Evolutionary conservation across 35 echinoderm and acorn worm species (phyloP).

Genomic region (Strongylocentrotus purpuratus): DNA sequence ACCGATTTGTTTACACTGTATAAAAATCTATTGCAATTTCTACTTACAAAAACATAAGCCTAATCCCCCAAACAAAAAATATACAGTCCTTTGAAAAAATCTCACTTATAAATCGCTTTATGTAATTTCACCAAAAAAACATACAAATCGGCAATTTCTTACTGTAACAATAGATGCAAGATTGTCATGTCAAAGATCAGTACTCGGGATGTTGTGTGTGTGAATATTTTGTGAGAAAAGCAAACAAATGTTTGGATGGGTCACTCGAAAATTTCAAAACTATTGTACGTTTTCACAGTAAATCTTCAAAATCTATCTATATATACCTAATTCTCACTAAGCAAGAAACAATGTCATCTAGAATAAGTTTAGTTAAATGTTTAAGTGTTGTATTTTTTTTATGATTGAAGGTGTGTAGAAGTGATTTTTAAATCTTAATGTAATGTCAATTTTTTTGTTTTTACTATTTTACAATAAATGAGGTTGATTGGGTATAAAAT

Average conservation of each 20-base stretch:
- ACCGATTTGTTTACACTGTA: too few relatives aligned
- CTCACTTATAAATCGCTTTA: too few relatives aligned
- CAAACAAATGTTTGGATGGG: not conserved
- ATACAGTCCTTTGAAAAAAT: too few relatives aligned
- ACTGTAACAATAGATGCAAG: too few relatives aligned
- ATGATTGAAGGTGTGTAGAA: not conserved
- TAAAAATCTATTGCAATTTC: too few relatives aligned
- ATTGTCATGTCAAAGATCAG: not conserved
- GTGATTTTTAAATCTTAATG: not conserved
- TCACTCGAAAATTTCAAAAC: not conserved
- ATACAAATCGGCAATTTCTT: too few relatives aligned
- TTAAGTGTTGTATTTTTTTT: not conserved
- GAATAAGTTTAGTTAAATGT: not conserved
- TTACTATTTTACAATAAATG: not conserved
- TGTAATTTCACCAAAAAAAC: too few relatives aligned
- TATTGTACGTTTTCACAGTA: not conserved
- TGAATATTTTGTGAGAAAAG: not conserved
- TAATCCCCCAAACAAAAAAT: too few relatives aligned
- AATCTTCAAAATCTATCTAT: not conserved
- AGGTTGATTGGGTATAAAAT: not conserved
- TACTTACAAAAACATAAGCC: too few relatives aligned
- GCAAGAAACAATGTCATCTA: not conserved
- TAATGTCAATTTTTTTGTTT: not conserved
- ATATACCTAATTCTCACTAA: too few relatives aligned
- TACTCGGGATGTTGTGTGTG: not conserved